Evolutionary conservation across 2,888 invertebrate species (phyloP), one percentile per base, ranked within the genome.

Genomic region (Dynastes tityus): DNA sequence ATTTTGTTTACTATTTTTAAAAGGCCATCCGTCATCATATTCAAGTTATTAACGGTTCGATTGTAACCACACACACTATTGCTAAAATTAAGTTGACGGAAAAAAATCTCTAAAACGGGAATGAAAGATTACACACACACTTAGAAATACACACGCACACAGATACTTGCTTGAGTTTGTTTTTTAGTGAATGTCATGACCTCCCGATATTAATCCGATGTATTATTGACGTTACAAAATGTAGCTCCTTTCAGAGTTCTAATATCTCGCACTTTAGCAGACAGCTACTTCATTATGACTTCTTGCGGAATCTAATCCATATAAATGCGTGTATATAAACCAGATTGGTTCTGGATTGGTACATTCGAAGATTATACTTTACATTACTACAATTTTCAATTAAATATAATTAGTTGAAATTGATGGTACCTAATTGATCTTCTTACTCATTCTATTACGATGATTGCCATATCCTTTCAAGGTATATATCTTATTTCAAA

Each of bases 1-100:
- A 71, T 71, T 71, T 71, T 71, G 71, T 71, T 71, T 71, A 71
- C 71, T 71, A 71, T 71, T 71, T 71, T 71, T 71, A 71, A 71
- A 71, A 71, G 71, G 71, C 71, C 53, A 55, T 71, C 67, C 67
- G 67, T 68, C 67, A 58, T 71, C 71, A 58, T 71, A 37, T 71
- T 55, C 37, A 58, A 45, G 16, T 68, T 68, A 58, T 55, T 55
- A 55, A 58, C 58, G 55, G 55, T 71, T 37, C 71, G 49, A 16
- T 55, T 55, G 70, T 71, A 71, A n/a, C 16, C 51, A 71, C 55
- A 71, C 45, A 53, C 37, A 55, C 32, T 71, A 71, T 71, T 71
- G 71, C 71, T 71, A 71, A 71, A 71, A 71, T 71, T 71, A 55
- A 71, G 58, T 71, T 71, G 37, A 37, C 58, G 32, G 49, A 40